Evolutionary conservation across 2,888 invertebrate genomes (phyloP).

Genomic region (Malthinus seriepunctatus): DNA sequence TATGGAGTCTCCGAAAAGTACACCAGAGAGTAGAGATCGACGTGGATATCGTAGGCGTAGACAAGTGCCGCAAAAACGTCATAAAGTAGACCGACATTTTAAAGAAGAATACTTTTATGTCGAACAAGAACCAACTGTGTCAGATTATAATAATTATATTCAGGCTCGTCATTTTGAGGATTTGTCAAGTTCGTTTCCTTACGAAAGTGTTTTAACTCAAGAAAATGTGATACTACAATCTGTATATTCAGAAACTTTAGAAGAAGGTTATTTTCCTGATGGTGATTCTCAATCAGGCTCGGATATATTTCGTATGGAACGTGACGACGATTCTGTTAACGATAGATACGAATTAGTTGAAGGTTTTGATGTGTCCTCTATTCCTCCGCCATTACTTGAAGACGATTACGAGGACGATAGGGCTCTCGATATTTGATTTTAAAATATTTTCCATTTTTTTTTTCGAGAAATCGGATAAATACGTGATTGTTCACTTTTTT

Average conservation of each 20-base stretch:
- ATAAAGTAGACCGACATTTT: conserved; percentile 57
- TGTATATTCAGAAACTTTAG: conserved; percentile 45
- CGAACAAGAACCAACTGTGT: conserved; percentile 43
- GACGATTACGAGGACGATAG: conserved; percentile 70
- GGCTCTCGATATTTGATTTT: conserved; percentile 52
- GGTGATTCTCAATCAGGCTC: conserved; percentile 60
- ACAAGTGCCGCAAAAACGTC: conserved; percentile 63
- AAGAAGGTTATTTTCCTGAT: conserved; percentile 69
- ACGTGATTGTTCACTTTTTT: conserved; percentile 7
- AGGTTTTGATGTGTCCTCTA: conserved; percentile 73
- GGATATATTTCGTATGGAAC: conserved; percentile 55
- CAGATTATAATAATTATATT: conserved; percentile 50
- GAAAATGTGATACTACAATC: conserved; percentile 38
- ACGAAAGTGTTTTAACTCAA: conserved; percentile 42
- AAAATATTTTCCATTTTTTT: conserved; percentile 31
- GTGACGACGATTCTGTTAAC: conserved; percentile 54
- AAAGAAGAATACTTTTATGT: conserved; percentile 52
- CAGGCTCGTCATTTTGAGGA: conserved; percentile 49
- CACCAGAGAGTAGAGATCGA: conserved; percentile 56
- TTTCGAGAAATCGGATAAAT: neutral
- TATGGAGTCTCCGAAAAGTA: conserved; percentile 66
- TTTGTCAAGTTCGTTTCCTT: conserved; percentile 48
- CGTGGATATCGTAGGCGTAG: conserved; percentile 71
- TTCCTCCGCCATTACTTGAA: conserved; percentile 77
- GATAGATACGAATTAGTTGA: conserved; percentile 71